These are phyloP conservation scores for Steatornis caripensis DNA, from an alignment of 2,113 vertebrate species.

Conservation along the genomic window DNA sequence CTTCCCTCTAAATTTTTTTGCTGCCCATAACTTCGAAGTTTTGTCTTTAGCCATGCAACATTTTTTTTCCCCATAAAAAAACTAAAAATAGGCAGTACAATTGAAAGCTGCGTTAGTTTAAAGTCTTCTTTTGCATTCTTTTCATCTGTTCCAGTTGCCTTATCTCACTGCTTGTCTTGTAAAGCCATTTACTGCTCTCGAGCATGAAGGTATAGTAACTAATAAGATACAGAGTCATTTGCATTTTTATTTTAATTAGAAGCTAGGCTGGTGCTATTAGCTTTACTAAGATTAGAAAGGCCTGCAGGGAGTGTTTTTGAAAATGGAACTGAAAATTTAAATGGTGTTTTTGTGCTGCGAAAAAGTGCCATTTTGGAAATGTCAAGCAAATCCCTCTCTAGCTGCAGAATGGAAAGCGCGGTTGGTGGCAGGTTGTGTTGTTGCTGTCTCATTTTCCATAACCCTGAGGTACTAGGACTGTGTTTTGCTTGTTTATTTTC, in stretches of 20 bases:
- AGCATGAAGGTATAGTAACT: background rate
- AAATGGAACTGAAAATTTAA: constrained; percentile 7
- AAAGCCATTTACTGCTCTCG: background rate
- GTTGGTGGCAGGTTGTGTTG: background rate
- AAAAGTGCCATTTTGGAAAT: background rate
- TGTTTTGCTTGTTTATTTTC: background rate
- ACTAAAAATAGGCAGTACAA: background rate
- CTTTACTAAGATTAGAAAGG: background rate
- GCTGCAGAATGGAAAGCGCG: background rate
- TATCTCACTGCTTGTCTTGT: background rate
- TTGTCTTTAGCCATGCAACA: background rate
- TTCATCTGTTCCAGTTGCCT: constrained; percentile 6
- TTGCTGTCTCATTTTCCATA: background rate
- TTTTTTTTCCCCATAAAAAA: background rate
- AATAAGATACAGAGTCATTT: background rate
- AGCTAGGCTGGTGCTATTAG: background rate
- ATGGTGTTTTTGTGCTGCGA: background rate
- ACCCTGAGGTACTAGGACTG: background rate
- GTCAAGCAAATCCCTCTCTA: background rate
- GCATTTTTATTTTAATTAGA: constrained; percentile 40
- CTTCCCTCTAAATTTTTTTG: background rate
- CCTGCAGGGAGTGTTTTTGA: background rate
- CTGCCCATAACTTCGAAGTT: background rate
- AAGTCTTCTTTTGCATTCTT: background rate
- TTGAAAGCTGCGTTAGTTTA: background rate